These are phyloP conservation scores for Lasioglossum vierecki DNA, from an alignment of 2,888 invertebrate species.

Conservation along the genomic window DNA sequence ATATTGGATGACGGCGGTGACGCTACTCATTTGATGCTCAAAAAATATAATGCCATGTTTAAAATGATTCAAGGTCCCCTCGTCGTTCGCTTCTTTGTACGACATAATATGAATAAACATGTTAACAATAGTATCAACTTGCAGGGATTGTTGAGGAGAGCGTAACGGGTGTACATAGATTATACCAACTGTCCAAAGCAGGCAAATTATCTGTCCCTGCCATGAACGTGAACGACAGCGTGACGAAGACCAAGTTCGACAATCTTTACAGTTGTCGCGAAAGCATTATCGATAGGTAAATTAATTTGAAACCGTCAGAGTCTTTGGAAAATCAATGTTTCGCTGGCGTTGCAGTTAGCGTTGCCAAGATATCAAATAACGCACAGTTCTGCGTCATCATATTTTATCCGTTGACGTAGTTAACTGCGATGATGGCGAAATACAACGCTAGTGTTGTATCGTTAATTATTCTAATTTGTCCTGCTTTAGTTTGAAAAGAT, in stretches of 20 bases:
- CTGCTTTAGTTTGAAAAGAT: conserved; percentile 89
- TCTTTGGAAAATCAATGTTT: background rate
- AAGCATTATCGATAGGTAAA: conserved; percentile 92
- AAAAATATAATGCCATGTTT: conserved; percentile 97
- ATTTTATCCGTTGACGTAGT: background rate
- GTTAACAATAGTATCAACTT: conserved; percentile 52
- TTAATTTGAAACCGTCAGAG: background rate
- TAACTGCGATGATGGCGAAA: background rate
- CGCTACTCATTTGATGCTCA: conserved; percentile 97
- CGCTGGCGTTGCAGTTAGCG: background rate
- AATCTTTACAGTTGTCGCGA: conserved; percentile 98
- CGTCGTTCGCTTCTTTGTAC: background rate
- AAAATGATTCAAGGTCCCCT: conserved; percentile 92
- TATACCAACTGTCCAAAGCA: conserved; percentile 97
- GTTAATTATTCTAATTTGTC: conserved; percentile 20
- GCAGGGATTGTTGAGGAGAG: conserved; percentile 98
- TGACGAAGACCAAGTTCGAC: conserved; percentile 99
- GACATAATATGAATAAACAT: background rate
- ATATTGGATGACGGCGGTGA: conserved; percentile 99
- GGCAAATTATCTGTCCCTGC: conserved; percentile 97
- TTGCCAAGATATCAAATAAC: background rate
- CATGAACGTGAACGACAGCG: conserved; percentile 99
- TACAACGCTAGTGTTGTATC: background rate
- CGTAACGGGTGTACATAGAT: conserved; percentile 98
- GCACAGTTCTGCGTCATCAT: background rate